A percentile compares a stretch with the other conserved stretches of the same genome.
Conservation (phyloP, 2,113 vertebrate genomes). For the Otus sunia region DNA sequence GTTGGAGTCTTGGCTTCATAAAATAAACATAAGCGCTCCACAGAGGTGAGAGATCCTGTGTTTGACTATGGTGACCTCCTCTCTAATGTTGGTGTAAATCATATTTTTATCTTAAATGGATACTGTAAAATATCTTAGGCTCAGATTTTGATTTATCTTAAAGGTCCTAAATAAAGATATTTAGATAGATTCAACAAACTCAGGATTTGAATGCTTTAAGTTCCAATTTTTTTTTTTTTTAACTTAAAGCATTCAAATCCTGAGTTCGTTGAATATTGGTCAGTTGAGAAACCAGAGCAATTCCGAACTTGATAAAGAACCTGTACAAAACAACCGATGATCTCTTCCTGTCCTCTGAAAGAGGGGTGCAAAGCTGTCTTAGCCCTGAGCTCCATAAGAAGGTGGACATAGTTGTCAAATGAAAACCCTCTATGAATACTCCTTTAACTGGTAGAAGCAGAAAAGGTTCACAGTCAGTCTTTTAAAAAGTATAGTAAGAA, state of each 20-base stretch:
- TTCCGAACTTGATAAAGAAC: background rate
- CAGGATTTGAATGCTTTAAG: background rate
- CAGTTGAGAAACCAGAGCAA: background rate
- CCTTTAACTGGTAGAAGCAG: background rate
- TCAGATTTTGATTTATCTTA: background rate
- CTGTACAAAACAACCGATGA: background rate
- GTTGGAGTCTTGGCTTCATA: constrained; percentile 1
- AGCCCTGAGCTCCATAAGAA: background rate
- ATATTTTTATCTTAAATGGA: background rate
- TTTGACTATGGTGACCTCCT: constrained; percentile 41
- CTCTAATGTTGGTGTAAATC: background rate
- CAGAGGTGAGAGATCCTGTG: constrained; percentile 60
- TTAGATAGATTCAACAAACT: background rate
- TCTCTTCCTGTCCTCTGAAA: background rate
- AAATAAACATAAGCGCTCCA: constrained; percentile 42
- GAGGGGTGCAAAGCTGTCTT: background rate
- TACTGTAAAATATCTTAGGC: background rate
- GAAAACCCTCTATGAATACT: background rate
- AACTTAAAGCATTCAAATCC: background rate
- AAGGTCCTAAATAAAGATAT: background rate
- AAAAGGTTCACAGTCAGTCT: background rate
- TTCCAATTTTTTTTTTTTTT: background rate
- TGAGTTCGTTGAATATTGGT: background rate
- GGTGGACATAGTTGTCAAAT: background rate
- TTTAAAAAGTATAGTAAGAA: background rate